These are phyloP conservation scores for Sericinus montela DNA, from an alignment of 2,888 invertebrate species.

Conservation along the genomic window DNA sequence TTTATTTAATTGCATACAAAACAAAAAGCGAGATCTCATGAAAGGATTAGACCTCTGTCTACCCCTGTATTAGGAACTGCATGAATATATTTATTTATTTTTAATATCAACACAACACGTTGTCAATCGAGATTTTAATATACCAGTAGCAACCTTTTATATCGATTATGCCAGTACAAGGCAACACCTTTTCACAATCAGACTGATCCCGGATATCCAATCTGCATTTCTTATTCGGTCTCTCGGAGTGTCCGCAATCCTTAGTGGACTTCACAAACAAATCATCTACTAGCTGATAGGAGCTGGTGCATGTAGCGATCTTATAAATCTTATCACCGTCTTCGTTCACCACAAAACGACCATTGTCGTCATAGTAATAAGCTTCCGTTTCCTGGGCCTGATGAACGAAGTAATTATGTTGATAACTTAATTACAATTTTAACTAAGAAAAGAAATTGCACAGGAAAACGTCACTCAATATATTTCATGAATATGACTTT, in stretches of 20 bases:
- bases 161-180: slow-evolving; percentile 30
- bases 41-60: no score
- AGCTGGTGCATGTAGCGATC: slow-evolving; percentile 45
- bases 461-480: no score
- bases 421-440: no score
- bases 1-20: no score
- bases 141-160: slow-evolving; percentile 29
- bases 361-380: slow-evolving; percentile 47
- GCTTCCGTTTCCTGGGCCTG: slow-evolving; percentile 33
- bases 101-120: no score
- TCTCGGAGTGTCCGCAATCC: slow-evolving; percentile 49
- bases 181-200: slow-evolving; percentile 36
- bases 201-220: slow-evolving; percentile 34
- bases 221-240: slow-evolving; percentile 32
- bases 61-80: no score
- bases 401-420: background rate
- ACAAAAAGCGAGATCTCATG: no score
- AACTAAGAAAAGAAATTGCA: no score
- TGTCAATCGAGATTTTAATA: no score
- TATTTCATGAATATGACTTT: no score
- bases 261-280: slow-evolving; percentile 33
- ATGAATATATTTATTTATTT: no score
- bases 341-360: slow-evolving; percentile 42
- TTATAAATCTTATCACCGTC: slow-evolving; percentile 48
- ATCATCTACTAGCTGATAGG: slow-evolving; percentile 39